Base-by-base conservation (phyloP, 92 coral and sea anemone species). In the Palythoa grandiflora region DNA sequence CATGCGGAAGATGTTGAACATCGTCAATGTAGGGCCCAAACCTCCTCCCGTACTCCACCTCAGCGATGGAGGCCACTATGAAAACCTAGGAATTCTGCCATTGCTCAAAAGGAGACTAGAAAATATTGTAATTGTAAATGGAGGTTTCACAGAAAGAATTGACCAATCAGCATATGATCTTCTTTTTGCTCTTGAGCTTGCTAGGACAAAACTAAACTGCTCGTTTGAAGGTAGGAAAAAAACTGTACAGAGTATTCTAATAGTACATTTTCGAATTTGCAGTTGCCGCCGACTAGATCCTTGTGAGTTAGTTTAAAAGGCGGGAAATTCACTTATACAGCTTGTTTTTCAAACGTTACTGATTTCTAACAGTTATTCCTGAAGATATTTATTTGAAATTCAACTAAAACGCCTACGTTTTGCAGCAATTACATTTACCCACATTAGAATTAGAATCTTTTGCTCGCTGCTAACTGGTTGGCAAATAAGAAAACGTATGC, bases 31-130 rank as follows among this genome's bases (percentile, higher is more conserved):
- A 15, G 95, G 95, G 17, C 89, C 93, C 77, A 81, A 12, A 9
- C 91, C 95, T n/a, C 95, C 95, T 51, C 76, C 95, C 1, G 68
- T 93, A 12, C 81, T 93, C 52, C 59, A 57, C 59, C 84, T 93
- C 9, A 93, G 95, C 61, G 95, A 92, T 51, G 94, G 94, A 11
- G 94, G 94, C 15, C 94, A 92, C 71, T 78, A 75, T 73, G 94
- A 92, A 80, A 92, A 92, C 65, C 84, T 92, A 5, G 93, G 94
- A 48, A 36, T 89, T 74, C 59, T 89, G 48, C 95, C 93, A 11
- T 48, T 93, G 59, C 66, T 93, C 75, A 90, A 90, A 85, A 54
- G 83, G 28, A 63, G 87, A 38, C 57, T 88, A 65, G 68, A 75
- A 35, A 93, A 60, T 55, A 93, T 93, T 37, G 87, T 90, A 6